phyloP scores from a whole-genome alignment of 64 coral and sea anemone genomes.

The Stylophora pistillata region DNA sequence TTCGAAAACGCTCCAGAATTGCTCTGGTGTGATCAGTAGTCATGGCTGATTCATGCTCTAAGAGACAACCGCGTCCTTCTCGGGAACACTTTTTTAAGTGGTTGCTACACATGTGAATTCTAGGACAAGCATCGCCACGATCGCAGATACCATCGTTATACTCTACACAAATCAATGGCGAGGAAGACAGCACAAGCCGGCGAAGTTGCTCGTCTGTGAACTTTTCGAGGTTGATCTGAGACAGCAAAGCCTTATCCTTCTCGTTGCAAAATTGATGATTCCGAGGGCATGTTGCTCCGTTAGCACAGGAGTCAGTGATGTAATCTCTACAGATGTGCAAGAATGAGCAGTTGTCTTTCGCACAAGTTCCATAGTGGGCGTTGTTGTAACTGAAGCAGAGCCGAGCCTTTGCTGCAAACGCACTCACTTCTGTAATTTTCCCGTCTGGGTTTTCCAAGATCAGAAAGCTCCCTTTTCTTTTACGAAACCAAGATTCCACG shows the following conservation, averaged over 20 bases:
- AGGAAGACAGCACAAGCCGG: conserved; percentile 38
- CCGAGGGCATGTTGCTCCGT: conserved; percentile 38
- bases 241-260: conserved; percentile 38
- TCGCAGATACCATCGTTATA: conserved; percentile 52
- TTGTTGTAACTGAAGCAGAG: conserved; percentile 69
- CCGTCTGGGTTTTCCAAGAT: conserved; percentile 39
- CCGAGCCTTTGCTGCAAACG: conserved; percentile 24
- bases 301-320: conserved; percentile 35
- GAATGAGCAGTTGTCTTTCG: conserved; percentile 39
- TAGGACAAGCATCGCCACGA: conserved; percentile 18
- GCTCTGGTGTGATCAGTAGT: neutral
- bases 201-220: conserved; percentile 52
- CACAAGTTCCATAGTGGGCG: neutral
- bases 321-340: conserved; percentile 71
- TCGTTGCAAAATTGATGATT: conserved; percentile 60
- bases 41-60: conserved; percentile 32
- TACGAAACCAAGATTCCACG: conserved; percentile 55
- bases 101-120: conserved; percentile 44
- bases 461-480: conserved; percentile 45
- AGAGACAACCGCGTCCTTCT: neutral
- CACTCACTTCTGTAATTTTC: conserved; percentile 37
- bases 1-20: conserved; percentile 6
- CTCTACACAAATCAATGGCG: conserved; percentile 56
- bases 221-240: conserved; percentile 23
- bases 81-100: conserved; percentile 9